Evolutionary conservation across 2,797 vertebrate genomes (phyloP), one percentile per base, ranked within the genome.

Genomic region (Pseudopleuronectes americanus): DNA sequence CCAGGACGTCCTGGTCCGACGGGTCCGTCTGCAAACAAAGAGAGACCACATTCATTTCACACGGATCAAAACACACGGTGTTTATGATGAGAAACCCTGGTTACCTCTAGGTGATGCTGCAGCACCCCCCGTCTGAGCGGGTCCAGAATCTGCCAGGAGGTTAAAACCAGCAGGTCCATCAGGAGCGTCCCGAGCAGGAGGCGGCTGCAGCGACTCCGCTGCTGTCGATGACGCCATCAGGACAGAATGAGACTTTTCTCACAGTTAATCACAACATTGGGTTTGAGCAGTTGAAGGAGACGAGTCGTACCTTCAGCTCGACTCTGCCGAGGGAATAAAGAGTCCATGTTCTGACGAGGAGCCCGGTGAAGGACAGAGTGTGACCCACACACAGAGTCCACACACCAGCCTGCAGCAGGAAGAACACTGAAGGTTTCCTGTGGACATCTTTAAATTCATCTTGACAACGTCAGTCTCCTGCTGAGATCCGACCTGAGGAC

Each of bases 371-470:
- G 55, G 91, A 92, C 3, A 96, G 90, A 4, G 96, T 95, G 77
- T 96, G 96, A 68, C 97, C 97, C 85, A 96, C 89, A 0, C 92
- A 95, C 54, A 99, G 94, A 76, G 95, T 94, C 96, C 96, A 98
- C 23, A 96, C 94, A 76, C 94, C 93, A 9, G 95, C 93, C 97
- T 99, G 91, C 55, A 82, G 88, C 13, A 24, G 2, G 31, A 33
- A 33, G 36, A 38, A 23, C 49, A 13, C 49, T 52, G 49, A 52
- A 49, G 21, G 10, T 52, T 12, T 24, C 9, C 22, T 54, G 22
- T 0, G 19, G 1, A 9, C 6, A 10, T 28, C 1, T 17, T 22
- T 19, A 49, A 3, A 23, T 51, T 22, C n/a, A 51, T 5, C n/a
- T 22, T 0, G 3, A 22, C 43, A 19, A 14, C 36, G 19, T 3